Evolutionary conservation across 1,140 invertebrate species (phyloP), one percentile per base, ranked within the genome.

Genomic region (Arctopsyche grandis): DNA sequence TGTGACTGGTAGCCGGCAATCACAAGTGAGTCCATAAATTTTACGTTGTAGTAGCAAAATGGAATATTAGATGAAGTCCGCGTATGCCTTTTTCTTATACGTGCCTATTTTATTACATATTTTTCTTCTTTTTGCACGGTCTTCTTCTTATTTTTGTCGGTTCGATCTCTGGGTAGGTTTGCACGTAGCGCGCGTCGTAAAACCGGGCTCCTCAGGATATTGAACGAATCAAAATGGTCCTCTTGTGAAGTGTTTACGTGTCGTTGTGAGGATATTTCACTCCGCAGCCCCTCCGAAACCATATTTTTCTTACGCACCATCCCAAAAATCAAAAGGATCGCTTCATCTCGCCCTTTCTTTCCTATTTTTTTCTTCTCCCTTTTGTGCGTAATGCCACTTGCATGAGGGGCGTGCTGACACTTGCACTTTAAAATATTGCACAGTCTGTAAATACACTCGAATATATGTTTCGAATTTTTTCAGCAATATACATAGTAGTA

Each of bases 61-160:
- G 44, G 69, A 71, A 71, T 71, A 71, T 71, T 71, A 46, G 38
- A 71, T 22, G 69, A 71, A 71, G 69, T 71, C 63, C 63, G 63
- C 21, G 21, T 24, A 14, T 71, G 38, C 24, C 66, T 46, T 66
- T 66, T 21, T 22, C 60, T 38, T 66, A 66, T 63, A n/a, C 16
- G 22, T 69, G 16, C 21, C 5, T 60, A 60, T 21, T 60, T 14
- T 52, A 52, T 16, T 52, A 52, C 10, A 52, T 52, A 5, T 52
- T 14, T 52, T 52, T 4, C 48, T 52, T 52, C 16, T 3, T 52
- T 52, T 52, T 52, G 10, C 10, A 5, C 10, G 48, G 16, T 52
- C 10, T 52, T 52, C 16, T 52, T 16, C 48, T 16, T 38, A 38
- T 38, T 38, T 38, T 38, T 38, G 29, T 16, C 48, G 48, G 48